A percentile compares a stretch with the other conserved stretches of the same genome.
Conservation (phyloP, 2,797 vertebrate species). For the Cyprinodon diabolis region DNA sequence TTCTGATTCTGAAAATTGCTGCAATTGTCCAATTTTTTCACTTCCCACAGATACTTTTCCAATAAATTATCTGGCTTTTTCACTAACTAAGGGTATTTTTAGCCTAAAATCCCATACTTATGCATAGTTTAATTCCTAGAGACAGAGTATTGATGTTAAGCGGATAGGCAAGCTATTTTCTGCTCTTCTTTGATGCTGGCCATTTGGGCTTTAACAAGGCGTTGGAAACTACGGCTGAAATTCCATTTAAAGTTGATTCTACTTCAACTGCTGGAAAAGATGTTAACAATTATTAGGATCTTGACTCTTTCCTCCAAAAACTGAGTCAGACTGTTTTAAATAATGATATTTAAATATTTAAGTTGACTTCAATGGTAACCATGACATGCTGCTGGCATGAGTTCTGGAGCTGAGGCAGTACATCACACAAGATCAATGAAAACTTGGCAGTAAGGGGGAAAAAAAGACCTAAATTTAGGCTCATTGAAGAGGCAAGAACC, state of each 20-base stretch:
- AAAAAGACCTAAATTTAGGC: neutral
- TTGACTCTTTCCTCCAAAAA: neutral
- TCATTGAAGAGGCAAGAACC: neutral
- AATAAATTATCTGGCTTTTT: slow-evolving; percentile 23
- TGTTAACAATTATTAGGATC: neutral
- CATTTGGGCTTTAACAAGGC: slow-evolving; percentile 1
- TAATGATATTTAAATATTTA: neutral
- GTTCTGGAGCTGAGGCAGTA: neutral
- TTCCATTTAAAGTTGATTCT: neutral
- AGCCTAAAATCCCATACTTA: slow-evolving; percentile 39
- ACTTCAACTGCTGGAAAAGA: neutral
- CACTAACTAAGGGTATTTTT: slow-evolving; percentile 35
- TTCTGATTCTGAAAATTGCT: neutral
- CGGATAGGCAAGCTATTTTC: slow-evolving; percentile 18
- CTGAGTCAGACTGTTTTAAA: neutral
- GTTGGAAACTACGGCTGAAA: neutral
- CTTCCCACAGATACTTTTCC: slow-evolving; percentile 19
- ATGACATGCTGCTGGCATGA: neutral
- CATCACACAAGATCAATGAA: neutral
- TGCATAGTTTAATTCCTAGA: slow-evolving; percentile 44
- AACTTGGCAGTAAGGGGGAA: neutral
- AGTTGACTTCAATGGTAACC: neutral
- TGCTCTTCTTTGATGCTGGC: neutral
- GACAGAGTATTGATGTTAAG: slow-evolving; percentile 41
- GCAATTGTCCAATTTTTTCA: neutral